phyloP scores from a whole-genome alignment of 2,888 invertebrate genomes.

The Quadroppia sp. region DNA sequence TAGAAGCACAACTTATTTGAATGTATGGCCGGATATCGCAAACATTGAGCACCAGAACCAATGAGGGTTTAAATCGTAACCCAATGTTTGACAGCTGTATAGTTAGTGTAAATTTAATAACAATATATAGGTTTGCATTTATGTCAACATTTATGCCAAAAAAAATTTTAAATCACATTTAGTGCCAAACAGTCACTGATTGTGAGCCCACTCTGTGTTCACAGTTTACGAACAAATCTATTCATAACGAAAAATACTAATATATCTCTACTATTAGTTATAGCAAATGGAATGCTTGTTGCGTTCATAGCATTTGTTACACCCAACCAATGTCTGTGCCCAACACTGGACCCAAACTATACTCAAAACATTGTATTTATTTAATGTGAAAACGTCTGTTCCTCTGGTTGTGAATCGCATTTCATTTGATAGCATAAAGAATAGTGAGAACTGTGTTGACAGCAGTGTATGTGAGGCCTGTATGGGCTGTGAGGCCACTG shows the following conservation, averaged over 20 bases:
- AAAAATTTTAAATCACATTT: constrained; percentile 10
- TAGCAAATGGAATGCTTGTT: constrained; percentile 22
- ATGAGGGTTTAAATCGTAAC: not conserved
- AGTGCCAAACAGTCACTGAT: not conserved
- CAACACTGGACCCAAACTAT: not conserved
- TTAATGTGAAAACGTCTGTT: constrained; percentile 35
- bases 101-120: constrained; percentile 13
- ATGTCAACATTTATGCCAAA: constrained; percentile 6
- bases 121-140: constrained; percentile 14
- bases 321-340: constrained; percentile 9
- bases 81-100: not conserved
- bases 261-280: constrained; percentile 6
- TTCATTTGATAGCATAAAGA: constrained; percentile 11
- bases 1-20: not conserved
- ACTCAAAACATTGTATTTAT: constrained; percentile 15
- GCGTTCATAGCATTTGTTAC: constrained; percentile 8
- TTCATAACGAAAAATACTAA: constrained; percentile 33
- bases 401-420: constrained; percentile 19
- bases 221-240: not conserved
- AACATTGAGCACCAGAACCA: constrained; percentile 16
- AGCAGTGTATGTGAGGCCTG: constrained; percentile 32
- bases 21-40: constrained; percentile 30
- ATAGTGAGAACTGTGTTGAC: constrained; percentile 32
- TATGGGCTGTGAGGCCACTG: not conserved
- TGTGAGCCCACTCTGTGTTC: constrained; percentile 30